Evolutionary conservation across 1,140 invertebrate species (phyloP).

Genomic region (Leptopilina clavipes): DNA sequence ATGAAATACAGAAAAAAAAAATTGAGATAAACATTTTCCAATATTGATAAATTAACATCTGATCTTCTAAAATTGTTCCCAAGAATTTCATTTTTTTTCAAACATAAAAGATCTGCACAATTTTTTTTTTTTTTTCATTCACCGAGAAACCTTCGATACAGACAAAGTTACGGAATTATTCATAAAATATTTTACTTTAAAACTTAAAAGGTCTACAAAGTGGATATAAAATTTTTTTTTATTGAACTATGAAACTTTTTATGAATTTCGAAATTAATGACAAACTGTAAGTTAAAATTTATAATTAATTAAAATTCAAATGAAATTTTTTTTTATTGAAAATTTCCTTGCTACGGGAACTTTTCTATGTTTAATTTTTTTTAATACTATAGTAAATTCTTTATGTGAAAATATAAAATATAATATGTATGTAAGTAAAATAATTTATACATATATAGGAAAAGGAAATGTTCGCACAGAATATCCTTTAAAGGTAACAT

Average conservation of each 20-base stretch:
- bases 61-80: too few relatives aligned
- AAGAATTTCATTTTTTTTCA: not conserved
- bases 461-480: not conserved
- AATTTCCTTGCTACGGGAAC: too few relatives aligned
- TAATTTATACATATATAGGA: too few relatives aligned
- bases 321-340: not conserved
- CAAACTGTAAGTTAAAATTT: not conserved
- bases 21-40: too few relatives aligned
- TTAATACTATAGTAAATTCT: too few relatives aligned
- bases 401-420: too few relatives aligned
- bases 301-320: not conserved
- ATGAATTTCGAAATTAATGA: not conserved
- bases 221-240: not conserved
- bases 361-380: too few relatives aligned
- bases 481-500: not conserved
- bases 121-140: not conserved
- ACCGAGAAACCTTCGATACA: not conserved
- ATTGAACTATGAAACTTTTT: not conserved
- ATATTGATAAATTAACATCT: too few relatives aligned
- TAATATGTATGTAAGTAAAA: too few relatives aligned
- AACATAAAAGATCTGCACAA: not conserved
- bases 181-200: not conserved
- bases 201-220: not conserved
- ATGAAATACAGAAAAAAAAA: too few relatives aligned
- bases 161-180: not conserved